Percentiles rank a stretch among this genome's conserved stretches.
Evolutionary conservation across 2,888 invertebrate genomes (phyloP).

Genomic region (Panopea generosa): DNA sequence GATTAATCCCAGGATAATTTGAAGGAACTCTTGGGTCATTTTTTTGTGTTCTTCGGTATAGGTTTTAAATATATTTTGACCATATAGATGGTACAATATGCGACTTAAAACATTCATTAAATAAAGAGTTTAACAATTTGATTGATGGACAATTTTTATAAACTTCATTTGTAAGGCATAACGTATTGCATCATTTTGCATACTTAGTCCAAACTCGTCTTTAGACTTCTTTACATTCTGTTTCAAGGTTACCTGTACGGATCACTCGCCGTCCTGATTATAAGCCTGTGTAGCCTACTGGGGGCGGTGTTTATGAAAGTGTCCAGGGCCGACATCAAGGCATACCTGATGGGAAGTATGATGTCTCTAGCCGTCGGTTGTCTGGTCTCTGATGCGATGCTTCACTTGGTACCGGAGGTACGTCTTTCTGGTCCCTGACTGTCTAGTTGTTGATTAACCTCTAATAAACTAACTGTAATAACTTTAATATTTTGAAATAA

Average conservation of each 20-base stretch:
- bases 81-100: no score
- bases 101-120: no score
- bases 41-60: no score
- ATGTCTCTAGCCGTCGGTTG: constrained; percentile 85
- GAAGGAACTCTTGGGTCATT: no score
- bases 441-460: not conserved
- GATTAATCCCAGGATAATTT: no score
- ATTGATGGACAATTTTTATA: no score
- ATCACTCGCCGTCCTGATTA: constrained; percentile 83
- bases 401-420: constrained; percentile 86
- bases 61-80: no score
- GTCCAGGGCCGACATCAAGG: constrained; percentile 68
- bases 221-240: not conserved
- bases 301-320: constrained; percentile 83
- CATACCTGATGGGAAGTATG: constrained; percentile 82
- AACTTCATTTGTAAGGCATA: no score
- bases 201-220: not conserved
- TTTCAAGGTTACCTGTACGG: constrained; percentile 80
- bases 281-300: constrained; percentile 83
- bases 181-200: no score
- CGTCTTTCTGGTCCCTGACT: not conserved
- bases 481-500: not conserved
- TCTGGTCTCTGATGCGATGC: constrained; percentile 85
- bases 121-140: no score
- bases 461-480: constrained; percentile 26